Evolutionary conservation across 2,888 invertebrate genomes (phyloP).

Genomic region (Chymomyza caudatula): DNA sequence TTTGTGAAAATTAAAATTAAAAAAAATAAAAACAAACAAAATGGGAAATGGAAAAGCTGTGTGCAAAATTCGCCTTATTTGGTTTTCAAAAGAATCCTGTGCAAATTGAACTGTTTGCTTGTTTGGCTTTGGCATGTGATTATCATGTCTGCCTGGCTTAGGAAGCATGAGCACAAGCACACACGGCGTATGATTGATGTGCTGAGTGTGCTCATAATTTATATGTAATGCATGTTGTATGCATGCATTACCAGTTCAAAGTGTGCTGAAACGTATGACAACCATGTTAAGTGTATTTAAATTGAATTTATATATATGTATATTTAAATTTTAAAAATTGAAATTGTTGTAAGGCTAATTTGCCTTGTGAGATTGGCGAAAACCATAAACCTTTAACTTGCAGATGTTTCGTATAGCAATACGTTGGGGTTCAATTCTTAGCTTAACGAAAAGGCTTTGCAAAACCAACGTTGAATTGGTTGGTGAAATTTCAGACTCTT

Average conservation of each 20-base stretch:
- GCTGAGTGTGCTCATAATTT: conserved; percentile 4
- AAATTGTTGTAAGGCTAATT: not conserved
- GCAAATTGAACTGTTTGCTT: conserved; percentile 15
- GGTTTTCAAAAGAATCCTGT: conserved; percentile 57
- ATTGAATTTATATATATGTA: not conserved
- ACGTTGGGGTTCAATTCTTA: too few species aligned
- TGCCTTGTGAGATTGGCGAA: not conserved
- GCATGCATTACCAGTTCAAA: not conserved
- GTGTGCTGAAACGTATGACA: not conserved
- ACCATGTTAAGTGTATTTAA: not conserved
- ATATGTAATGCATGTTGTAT: too few species aligned
- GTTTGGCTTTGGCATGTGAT: conserved; percentile 28
- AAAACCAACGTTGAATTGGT: too few species aligned
- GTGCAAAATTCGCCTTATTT: conserved; percentile 40
- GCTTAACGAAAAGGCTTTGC: too few species aligned
- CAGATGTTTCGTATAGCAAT: too few species aligned
- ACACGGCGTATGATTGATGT: conserved; percentile 64
- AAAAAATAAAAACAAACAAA: not conserved
- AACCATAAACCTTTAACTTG: too few species aligned
- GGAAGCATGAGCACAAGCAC: conserved; percentile 14
- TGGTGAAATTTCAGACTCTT: too few species aligned
- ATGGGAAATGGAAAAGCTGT: not conserved
- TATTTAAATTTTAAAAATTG: not conserved
- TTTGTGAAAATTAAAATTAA: not conserved
- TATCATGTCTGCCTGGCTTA: conserved; percentile 28